A percentile compares a stretch with the other conserved stretches of the same genome.
Conservation (phyloP, 2,113 vertebrate species). For the Tragelaphus imberbis region DNA sequence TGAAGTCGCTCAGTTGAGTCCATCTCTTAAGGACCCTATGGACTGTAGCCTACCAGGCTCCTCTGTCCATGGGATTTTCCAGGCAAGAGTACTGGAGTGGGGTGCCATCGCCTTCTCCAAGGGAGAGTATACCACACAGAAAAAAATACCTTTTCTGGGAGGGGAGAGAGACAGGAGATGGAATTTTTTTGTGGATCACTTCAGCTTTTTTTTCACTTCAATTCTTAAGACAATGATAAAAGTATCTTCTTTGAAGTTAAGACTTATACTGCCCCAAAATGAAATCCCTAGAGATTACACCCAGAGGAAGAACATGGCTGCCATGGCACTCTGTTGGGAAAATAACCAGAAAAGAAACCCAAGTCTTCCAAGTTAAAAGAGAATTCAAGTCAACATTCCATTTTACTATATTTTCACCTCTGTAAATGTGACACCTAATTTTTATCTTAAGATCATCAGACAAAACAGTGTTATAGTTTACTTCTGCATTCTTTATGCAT, state of each 20-base stretch:
- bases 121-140: background rate
- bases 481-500: background rate
- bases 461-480: background rate
- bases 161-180: background rate
- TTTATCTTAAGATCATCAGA: background rate
- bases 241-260: background rate
- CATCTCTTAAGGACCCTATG: too few species aligned
- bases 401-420: background rate
- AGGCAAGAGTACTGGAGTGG: too few species aligned
- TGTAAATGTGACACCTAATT: conserved; percentile 4
- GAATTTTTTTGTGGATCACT: background rate
- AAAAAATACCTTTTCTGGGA: background rate
- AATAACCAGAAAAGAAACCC: background rate
- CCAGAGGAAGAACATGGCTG: background rate
- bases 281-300: background rate
- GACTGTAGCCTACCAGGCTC: too few species aligned
- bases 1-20: too few species aligned
- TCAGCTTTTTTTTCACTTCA: background rate
- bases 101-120: too few species aligned
- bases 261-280: background rate
- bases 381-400: background rate
- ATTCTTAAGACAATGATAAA: background rate
- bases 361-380: background rate
- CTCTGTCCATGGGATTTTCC: too few species aligned
- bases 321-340: background rate